Base-by-base conservation (phyloP, 2,797 vertebrate genomes). In the Tympanoctomys barrerae region DNA sequence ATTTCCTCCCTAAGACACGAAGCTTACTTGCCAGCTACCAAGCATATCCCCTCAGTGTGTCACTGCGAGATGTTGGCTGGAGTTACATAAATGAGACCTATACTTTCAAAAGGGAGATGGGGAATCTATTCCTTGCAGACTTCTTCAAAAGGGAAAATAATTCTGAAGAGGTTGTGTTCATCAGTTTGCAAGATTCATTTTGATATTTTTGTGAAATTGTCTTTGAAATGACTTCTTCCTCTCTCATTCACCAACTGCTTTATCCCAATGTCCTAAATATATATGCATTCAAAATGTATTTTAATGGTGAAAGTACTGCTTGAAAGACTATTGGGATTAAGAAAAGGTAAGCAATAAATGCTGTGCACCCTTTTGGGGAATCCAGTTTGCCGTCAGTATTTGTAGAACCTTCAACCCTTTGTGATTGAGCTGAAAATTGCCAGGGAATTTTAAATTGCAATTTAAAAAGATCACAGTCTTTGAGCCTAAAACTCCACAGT, bases 1-100 rank as follows among this genome's bases (percentile, higher is more conserved):
- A 59, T 96, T 97, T 97, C 97, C 91, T 96, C 77, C 92, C 86
- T 33, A 80, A 80, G 62, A 90, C 33, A 62, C n/a, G 14, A 70
- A 86, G 84, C 54, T 87, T 78, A n/a, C 66, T 90, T 91, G 87
- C 89, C 92, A 97, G 70, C 59, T 71, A 75, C 36, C 90, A 77
- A 94, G 75, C 70, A 66, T 33, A 42, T 78, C 49, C 49, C 86
- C 62, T 92, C 22, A 1, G 79, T 89, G 77, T 36, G 18, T 78
- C 73, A 13, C 87, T 95, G 61, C 0, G 2, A 84, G 89, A 94
- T 84, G 66, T 92, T 87, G 66, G 52, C 75, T 24, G 49, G 77
- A 94, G n/a, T 81, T 77, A 83, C 71, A 91, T 80, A 96, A 91
- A 62, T 26, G 52, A 95, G 59, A 90, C 42, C 2, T 16, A 3